Evolutionary conservation across 2,797 vertebrate genomes (phyloP), one percentile per base, ranked within the genome.

Genomic region (Poecilia wingei): DNA sequence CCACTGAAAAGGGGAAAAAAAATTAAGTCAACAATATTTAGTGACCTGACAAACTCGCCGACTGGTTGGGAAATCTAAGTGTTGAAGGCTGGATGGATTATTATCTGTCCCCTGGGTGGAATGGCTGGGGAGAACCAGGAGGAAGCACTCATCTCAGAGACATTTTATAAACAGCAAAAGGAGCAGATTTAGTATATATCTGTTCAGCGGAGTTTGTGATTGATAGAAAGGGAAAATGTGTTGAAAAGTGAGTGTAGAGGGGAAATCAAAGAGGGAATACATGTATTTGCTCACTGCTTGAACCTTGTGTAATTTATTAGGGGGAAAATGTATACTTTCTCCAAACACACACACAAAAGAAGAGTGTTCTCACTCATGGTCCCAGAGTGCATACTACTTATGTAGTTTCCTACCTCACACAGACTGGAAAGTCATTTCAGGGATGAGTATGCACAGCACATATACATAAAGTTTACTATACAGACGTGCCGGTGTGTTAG

Each of bases 21-120:
- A 43, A 78, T 68, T 74, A 80, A 77, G 73, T 90, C 88, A 89
- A 89, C 85, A 87, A 79, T 76, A 87, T 91, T 83, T 75, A 80
- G 85, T 81, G 86, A 88, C 84, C 75, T 77, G 75, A 84, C 69
- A 78, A 71, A 72, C 75, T 76, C 46, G 46, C 51, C 6, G 79
- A 88, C 82, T 82, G 85, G 84, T 53, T 75, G 71, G 77, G 69
- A 72, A 77, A 53, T 49, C 79, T 82, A 68, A 25, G 84, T 72
- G 78, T 74, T 82, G 91, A 92, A 89, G 84, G 86, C 82, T 71
- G 43, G 83, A 89, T 78, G 76, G 86, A 89, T 87, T 84, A 74
- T 81, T 88, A 88, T 90, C 79, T 76, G 82, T 92, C 88, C 88
- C 91, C 49, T 25, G 88, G 84, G 89, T 69, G 81, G 72, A 59